Evolutionary conservation across 2,113 vertebrate genomes (phyloP), one percentile per base, ranked within the genome.

Genomic region (Rhegmatorhina hoffmannsi): DNA sequence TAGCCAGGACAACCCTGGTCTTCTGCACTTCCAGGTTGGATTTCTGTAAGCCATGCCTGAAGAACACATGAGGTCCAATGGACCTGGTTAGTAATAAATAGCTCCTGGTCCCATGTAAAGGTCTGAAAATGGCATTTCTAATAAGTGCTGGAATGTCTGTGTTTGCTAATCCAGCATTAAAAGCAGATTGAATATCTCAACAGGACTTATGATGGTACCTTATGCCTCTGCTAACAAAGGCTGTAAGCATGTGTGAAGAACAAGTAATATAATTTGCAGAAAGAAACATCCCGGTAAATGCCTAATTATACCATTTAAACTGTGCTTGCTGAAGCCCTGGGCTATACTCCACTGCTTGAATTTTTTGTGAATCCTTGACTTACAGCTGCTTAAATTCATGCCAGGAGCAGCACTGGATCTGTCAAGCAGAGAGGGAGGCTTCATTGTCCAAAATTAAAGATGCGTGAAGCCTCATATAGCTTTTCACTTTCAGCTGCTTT

Each of bases 291-390:
- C 93, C 44, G 36, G 66, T 87, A 96, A 95, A 84, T 79, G 25
- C 28, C 60, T 92, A 67, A 95, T 92, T 95, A 70, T 55, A 69
- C 38, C 38, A 82, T 55, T 94, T 90, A 86, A 92, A 84, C 44
- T 40, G 26, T 60, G 38, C 19, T 95, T 75, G 47, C 47, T 82
- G 40, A 50, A 92, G 63, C 81, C 58, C 33, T 75, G 53, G 67
- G 92, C 87, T 92, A 79, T 74, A 74, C 36, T 70, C 17, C n/a
- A 17, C 62, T 69, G 44, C 78, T 75, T 82, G 38, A 78, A 83
- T 85, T 94, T 95, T 50, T 87, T 85, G 55, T 87, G 90, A 87
- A 85, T 72, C 52, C 53, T 92, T 75, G 36, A 87, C 58, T 78
- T 89, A 90, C 31, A 84, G 60, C 84, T 81, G 16, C n/a, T 95